Evolutionary conservation across 2,113 vertebrate genomes (phyloP), one percentile per base, ranked within the genome.

Genomic region (Malurus melanocephalus): DNA sequence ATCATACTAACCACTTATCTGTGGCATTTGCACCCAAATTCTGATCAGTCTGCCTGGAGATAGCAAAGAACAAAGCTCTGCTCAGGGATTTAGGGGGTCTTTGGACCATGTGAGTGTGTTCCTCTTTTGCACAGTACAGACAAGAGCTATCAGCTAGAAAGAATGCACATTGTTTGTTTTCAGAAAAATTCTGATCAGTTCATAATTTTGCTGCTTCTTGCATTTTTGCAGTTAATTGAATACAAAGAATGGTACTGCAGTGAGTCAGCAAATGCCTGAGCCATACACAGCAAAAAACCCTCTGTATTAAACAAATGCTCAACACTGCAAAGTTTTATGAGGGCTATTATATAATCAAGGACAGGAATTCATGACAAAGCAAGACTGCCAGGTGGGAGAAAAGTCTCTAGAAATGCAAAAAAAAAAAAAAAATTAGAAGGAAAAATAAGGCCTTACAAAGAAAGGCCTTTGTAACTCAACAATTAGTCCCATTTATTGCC

Each of bases 201-300:
- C 40, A 30, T 32, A 82, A 66, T 74, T 72, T 76, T 81, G 52
- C 64, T 85, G 48, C 22, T 22, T 66, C 48, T 73, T 73, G 79
- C 6, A 10, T 68, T 93, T 93, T 87, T 62, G 72, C 48, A 87
- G 72, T 38, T 33, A 85, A 76, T 17, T 69, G 59, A 90, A 93
- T 77, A 35, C 28, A 77, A 87, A 90, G 74, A 88, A 73, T 60
- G 67, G 59, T 16, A 69, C 12, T 28, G n/a, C 15, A 69, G 20
- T 74, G 81, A 93, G 72, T 87, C 78, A 94, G 78, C 91, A 93
- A 85, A 90, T 81, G 65, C 28, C n/a, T 57, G 46, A 66, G 52
- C 30, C 40, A 35, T 16, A 48, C 79, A 79, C 26, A 87, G 80
- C 46, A 82, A 59, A 55, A 83, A n/a, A 45, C 11, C 4, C 11